Conservation (phyloP, 2,113 vertebrate genomes). For the Ptilorrhoa leucosticta region DNA sequence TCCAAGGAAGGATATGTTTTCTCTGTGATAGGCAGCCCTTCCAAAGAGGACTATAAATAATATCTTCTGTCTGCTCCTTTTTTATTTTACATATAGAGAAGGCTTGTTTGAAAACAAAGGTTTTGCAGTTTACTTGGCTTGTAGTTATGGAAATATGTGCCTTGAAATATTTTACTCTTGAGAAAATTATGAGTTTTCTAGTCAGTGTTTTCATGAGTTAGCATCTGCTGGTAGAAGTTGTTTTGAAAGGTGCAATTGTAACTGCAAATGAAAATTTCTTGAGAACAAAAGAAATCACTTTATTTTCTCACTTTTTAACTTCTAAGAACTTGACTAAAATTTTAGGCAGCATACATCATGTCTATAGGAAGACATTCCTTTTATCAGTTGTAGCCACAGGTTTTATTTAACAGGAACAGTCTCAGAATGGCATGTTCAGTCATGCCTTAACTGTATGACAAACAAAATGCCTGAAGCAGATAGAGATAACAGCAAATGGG, state of each 20-base stretch:
- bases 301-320: background rate
- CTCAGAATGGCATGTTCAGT: slow-evolving; percentile 3
- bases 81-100: background rate
- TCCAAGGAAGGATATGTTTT: background rate
- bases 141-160: background rate
- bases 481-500: slow-evolving; percentile 11
- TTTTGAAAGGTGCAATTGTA: background rate
- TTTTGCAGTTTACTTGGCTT: background rate
- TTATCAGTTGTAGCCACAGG: background rate
- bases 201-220: background rate
- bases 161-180: background rate
- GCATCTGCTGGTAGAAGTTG: background rate
- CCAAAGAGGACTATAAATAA: background rate
- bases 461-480: slow-evolving; percentile 12
- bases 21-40: background rate
- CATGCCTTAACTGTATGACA: slow-evolving; percentile 23
- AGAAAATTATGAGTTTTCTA: background rate
- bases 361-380: background rate
- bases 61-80: background rate
- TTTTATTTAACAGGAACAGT: background rate
- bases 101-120: background rate
- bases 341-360: background rate
- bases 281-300: background rate
- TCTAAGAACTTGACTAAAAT: background rate
- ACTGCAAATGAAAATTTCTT: background rate